These are phyloP conservation scores for Mystacornis crossleyi DNA, from an alignment of 2,113 vertebrate genomes.

Conservation along the genomic window DNA sequence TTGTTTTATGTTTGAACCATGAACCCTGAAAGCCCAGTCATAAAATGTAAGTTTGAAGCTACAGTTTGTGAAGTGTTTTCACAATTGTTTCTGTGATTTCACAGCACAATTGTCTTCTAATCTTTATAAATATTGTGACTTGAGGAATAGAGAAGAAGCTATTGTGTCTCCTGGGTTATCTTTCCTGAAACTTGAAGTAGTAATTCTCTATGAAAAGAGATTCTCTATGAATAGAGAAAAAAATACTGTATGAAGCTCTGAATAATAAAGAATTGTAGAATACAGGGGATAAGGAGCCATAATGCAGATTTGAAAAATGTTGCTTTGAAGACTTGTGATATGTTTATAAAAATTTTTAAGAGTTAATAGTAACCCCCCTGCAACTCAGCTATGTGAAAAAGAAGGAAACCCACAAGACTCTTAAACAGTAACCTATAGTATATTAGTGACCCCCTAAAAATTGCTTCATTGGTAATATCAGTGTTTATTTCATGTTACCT, in stretches of 20 bases:
- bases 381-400: background rate
- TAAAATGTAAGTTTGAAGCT: background rate
- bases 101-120: background rate
- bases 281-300: background rate
- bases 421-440: background rate
- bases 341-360: background rate
- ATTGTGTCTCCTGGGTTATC: background rate
- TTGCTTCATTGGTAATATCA: background rate
- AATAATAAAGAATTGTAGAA: background rate
- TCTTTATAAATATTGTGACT: background rate
- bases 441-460: background rate
- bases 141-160: background rate
- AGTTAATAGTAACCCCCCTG: background rate
- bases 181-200: background rate
- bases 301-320: background rate
- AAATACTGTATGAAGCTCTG: background rate
- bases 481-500: background rate
- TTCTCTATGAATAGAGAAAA: too few species aligned
- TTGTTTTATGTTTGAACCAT: background rate
- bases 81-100: background rate
- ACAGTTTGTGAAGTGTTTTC: background rate
- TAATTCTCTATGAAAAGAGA: background rate
- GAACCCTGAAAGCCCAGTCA: background rate
- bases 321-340: background rate
- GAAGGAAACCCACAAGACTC: background rate